Base-by-base conservation (phyloP, 1,140 invertebrate species). In the Bombus huntii region DNA sequence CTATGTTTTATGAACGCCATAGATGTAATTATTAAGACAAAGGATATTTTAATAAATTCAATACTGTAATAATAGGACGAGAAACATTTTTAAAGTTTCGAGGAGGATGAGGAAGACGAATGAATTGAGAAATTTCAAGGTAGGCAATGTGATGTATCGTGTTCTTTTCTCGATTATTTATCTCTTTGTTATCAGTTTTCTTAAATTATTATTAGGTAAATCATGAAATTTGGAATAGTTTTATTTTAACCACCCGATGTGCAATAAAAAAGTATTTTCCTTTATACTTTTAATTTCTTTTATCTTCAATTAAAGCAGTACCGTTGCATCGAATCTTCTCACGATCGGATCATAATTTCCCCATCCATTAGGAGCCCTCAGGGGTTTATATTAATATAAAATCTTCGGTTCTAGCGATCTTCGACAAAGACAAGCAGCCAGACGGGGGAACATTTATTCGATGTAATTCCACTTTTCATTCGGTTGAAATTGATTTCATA, bases 381-480 rank as follows among this genome's bases (percentile, higher is more conserved):
- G 18, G 39, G 42, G 28, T 31, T 72, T n/a, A 72, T 25, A 37
- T 37, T 73, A 73, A 73, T 73, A 73, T 44, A 73, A 73, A 73
- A 39, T 73, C 71, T 10, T 44, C 42, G n/a, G 42, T 73, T 73
- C 42, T 28, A 47, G 4, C 44, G 44, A 53, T 47, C 44, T 34
- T 44, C 34, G 44, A 74, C 72, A 74, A 47, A 44, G 47, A 53
- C 47, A 18, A 53, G 18, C 47, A 53, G 18, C 15, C 18, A 53
- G 47, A 53, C 47, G 18, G 22, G 18, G 44, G 72, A 53, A 74
- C 44, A 18, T 74, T 74, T 74, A 74, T 74, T 74, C 44, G 9
- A 34, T 10, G 72, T 34, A 74, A 74, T 53, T 74, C 31, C 72
- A 74, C 22, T 74, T 53, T 74, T 74, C 44, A 74, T 74, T 74